These are phyloP conservation scores for Eledone cirrhosa DNA, from an alignment of 2,888 invertebrate species.

Conservation along the genomic window DNA sequence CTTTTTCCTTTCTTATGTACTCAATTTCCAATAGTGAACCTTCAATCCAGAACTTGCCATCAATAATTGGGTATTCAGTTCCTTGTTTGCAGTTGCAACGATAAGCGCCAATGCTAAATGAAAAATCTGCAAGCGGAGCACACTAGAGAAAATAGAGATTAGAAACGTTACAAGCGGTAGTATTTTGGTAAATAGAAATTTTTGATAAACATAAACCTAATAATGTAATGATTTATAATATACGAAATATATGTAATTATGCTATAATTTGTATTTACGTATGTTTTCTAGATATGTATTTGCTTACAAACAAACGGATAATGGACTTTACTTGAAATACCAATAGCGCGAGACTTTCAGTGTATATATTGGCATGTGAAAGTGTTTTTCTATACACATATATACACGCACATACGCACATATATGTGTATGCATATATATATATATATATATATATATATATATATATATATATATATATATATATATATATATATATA, in stretches of 20 bases:
- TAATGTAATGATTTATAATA: background rate
- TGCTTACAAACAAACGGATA: too few relatives aligned
- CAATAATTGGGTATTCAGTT: slow-evolving; percentile 94
- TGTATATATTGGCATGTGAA: too few relatives aligned
- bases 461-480: background rate
- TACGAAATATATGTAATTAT: too few relatives aligned
- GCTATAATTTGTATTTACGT: too few relatives aligned
- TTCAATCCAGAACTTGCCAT: slow-evolving; percentile 73
- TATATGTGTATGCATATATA: background rate
- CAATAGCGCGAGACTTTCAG: too few relatives aligned
- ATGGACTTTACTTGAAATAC: too few relatives aligned
- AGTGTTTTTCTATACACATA: too few relatives aligned
- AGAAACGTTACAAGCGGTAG: background rate
- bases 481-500: background rate
- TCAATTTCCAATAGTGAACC: slow-evolving; percentile 95
- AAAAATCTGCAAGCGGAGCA: slow-evolving; percentile 89
- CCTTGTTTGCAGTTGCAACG: slow-evolving; percentile 97
- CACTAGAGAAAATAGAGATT: slow-evolving; percentile 74
- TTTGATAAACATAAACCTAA: background rate
- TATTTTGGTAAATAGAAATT: background rate
- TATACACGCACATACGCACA: background rate
- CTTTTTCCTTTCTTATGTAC: slow-evolving; percentile 79
- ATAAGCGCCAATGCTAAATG: slow-evolving; percentile 92
- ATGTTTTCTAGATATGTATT: too few relatives aligned
- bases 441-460: background rate